Base-by-base conservation (phyloP, 2,113 vertebrate genomes). In the Macroglossus sobrinus region DNA sequence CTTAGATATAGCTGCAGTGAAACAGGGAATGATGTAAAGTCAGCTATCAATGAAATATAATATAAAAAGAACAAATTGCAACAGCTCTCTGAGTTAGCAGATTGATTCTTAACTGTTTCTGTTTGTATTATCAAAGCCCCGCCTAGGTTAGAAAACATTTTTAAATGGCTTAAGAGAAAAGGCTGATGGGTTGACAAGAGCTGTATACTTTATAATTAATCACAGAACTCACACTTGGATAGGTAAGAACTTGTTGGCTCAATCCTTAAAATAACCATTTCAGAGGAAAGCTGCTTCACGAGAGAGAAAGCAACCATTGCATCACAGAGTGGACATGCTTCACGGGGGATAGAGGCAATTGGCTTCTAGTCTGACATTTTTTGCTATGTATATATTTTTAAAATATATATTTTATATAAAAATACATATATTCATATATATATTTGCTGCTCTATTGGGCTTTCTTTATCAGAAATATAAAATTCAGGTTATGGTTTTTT, bases 171-270 rank as follows among this genome's bases (percentile, higher is more conserved):
- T 93, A 93, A 97, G 94, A 98, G 97, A 98, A 97, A 91, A 82
- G 96, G 69, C 82, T 97, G 85, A 97, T 95, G 94, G 92, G 94
- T 93, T 97, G 97, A 98, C 97, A 97, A 97, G 95, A 96, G 91
- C 97, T 95, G 64, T 98, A 90, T 93, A 94, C 84, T 95, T 98
- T 97, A 96, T 98, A 98, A 98, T 98, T 98, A 97, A 98, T 98
- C 97, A 97, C 96, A 97, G 96, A 97, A 91, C 93, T 87, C 94
- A 93, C 96, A 97, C 92, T 96, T 97, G 97, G 97, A 96, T 96
- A 95, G 96, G 97, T 98, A 98, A 97, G 96, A 98, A 97, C 95
- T 96, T 97, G 98, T 97, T 98, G 98, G 93, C 86, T 97, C 97
- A 98, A 98, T 97, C 97, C 93, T 98, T 97, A 98, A 96, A 98